Evolutionary conservation across 2,888 invertebrate genomes (phyloP).

Genomic region (Ctenicera cuprea): DNA sequence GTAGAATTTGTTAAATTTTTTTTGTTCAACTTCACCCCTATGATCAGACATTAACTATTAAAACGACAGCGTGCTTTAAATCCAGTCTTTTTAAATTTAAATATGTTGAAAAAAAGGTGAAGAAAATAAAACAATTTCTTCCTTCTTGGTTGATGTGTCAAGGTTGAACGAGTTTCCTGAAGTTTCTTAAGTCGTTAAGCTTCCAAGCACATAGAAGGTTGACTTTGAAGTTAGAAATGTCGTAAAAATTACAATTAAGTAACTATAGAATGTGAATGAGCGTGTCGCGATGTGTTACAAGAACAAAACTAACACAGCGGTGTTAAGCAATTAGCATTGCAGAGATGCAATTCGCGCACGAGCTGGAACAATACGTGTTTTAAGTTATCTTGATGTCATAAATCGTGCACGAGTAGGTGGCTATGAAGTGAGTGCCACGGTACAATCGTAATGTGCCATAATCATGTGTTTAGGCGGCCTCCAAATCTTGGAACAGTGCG

Average conservation of each 20-base stretch:
- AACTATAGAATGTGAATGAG: not conserved
- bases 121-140: too few species aligned
- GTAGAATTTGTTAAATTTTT: too few species aligned
- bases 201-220: not conserved
- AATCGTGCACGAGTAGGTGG: slow-evolving; percentile 50
- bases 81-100: too few species aligned
- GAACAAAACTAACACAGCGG: not conserved
- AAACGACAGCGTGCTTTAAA: too few species aligned
- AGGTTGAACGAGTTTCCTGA: slow-evolving; percentile 3
- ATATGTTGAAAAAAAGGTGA: too few species aligned
- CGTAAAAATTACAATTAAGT: slow-evolving; percentile 2
- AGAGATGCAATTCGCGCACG: slow-evolving; percentile 36
- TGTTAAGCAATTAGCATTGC: slow-evolving; percentile 37
- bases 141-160: not conserved
- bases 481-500: slow-evolving; percentile 42
- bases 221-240: not conserved
- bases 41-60: too few species aligned
- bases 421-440: slow-evolving; percentile 35
- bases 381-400: slow-evolving; percentile 51
- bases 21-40: too few species aligned
- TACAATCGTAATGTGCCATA: slow-evolving; percentile 33
- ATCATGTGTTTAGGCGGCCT: slow-evolving; percentile 39
- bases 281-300: slow-evolving; percentile 3
- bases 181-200: not conserved
- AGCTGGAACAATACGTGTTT: slow-evolving; percentile 40